Conservation (phyloP, 1,140 invertebrate genomes). For the Brachionus angularis region DNA sequence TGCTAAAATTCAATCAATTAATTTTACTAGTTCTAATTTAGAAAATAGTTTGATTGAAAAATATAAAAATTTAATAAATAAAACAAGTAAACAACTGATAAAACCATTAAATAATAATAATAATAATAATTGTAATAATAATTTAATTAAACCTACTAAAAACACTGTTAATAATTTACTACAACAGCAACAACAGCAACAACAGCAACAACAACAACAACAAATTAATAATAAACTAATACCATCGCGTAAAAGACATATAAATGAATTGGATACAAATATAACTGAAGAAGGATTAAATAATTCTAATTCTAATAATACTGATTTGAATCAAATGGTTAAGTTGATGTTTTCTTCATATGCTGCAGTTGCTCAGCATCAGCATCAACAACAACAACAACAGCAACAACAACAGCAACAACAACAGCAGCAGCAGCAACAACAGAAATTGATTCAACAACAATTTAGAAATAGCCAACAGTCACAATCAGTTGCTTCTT, state of each 20-base stretch:
- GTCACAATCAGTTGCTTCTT: too few relatives aligned
- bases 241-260: slow-evolving; percentile 16
- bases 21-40: background rate
- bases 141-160: background rate
- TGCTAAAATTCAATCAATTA: background rate
- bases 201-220: background rate
- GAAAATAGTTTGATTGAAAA: slow-evolving; percentile 23
- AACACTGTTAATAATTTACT: slow-evolving; percentile 33
- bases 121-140: background rate
- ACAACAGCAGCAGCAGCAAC: too few relatives aligned
- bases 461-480: too few relatives aligned
- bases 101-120: background rate
- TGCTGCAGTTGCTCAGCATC: too few relatives aligned
- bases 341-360: too few relatives aligned
- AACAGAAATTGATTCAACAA: too few relatives aligned
- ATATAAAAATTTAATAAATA: slow-evolving; percentile 38
- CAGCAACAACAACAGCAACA: too few relatives aligned
- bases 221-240: slow-evolving; percentile 8
- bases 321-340: background rate
- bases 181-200: slow-evolving; percentile 4
- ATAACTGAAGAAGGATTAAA: background rate
- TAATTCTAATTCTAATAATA: background rate
- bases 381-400: too few relatives aligned
- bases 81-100: too few relatives aligned
- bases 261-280: slow-evolving; percentile 15